Percentiles rank a stretch among this genome's conserved stretches.
Conservation (phyloP, 2,797 vertebrate species). For the Trachurus trachurus region DNA sequence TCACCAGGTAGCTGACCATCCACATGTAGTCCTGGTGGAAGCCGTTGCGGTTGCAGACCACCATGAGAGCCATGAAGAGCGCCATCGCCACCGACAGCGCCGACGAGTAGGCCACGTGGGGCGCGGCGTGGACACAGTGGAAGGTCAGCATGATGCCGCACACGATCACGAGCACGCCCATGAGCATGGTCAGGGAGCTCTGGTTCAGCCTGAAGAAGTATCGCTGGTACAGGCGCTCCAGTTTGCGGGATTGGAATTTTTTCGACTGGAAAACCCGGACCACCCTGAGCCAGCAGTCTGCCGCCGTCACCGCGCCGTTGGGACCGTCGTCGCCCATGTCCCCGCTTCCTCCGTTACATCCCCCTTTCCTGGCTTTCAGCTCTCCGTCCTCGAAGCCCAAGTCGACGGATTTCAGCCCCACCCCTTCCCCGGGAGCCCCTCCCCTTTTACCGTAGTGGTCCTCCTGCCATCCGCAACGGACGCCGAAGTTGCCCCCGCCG, state of each 20-base stretch:
- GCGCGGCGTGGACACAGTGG: slow-evolving; percentile 90
- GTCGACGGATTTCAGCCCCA: slow-evolving; percentile 92
- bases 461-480: slow-evolving; percentile 95
- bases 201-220: slow-evolving; percentile 99
- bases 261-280: slow-evolving; percentile 94
- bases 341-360: slow-evolving; percentile 76
- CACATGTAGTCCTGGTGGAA: slow-evolving; percentile 99
- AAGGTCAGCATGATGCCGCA: slow-evolving; percentile 94
- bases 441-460: slow-evolving; percentile 93
- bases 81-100: slow-evolving; percentile 90
- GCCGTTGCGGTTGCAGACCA: slow-evolving; percentile 95
- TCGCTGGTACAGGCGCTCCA: slow-evolving; percentile 97
- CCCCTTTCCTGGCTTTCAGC: slow-evolving; percentile 80
- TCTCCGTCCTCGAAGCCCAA: slow-evolving; percentile 92
- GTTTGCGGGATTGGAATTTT: slow-evolving; percentile 95
- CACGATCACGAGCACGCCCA: slow-evolving; percentile 95
- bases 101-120: slow-evolving; percentile 85
- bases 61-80: slow-evolving; percentile 94
- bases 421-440: slow-evolving; percentile 81
- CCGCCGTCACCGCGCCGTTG: slow-evolving; percentile 79
- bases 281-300: slow-evolving; percentile 90
- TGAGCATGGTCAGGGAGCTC: slow-evolving; percentile 97
- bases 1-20: slow-evolving; percentile 96
- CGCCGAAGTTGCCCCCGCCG: slow-evolving; percentile 82
- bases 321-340: slow-evolving; percentile 76